phyloP scores from a whole-genome alignment of 2,888 invertebrate species.

The Polymixis lichenea region DNA sequence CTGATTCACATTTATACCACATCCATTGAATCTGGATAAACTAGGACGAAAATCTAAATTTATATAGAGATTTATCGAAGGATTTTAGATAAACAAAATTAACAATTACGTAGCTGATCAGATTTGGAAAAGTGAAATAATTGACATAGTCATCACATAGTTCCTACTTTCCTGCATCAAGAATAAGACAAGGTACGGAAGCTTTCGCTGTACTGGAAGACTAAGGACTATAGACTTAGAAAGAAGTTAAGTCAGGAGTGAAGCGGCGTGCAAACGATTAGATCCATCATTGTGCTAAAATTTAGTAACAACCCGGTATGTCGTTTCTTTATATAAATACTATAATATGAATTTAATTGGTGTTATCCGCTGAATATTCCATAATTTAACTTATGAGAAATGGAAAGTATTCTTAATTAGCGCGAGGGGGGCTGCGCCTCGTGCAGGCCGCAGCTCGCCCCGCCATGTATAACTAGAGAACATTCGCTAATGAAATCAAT shows the following conservation, averaged over 20 bases:
- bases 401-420: conserved; percentile 65
- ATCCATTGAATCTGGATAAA: conserved; percentile 85
- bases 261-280: conserved; percentile 84
- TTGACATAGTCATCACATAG: conserved; percentile 91
- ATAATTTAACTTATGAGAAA: conserved; percentile 67
- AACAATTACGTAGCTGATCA: conserved; percentile 76
- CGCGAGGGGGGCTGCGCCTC: conserved; percentile 48
- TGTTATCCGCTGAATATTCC: conserved; percentile 82
- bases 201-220: conserved; percentile 88
- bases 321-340: conserved; percentile 79
- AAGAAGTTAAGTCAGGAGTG: conserved; percentile 74
- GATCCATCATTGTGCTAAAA: conserved; percentile 79
- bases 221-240: conserved; percentile 81
- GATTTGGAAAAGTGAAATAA: conserved; percentile 87
- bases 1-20: conserved; percentile 88
- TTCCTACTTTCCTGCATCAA: conserved; percentile 86
- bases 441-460: conserved; percentile 43
- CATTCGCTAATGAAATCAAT: conserved; percentile 87
- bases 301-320: conserved; percentile 79
- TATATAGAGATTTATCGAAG: conserved; percentile 75
- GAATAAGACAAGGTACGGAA: conserved; percentile 83
- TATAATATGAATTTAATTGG: conserved; percentile 86
- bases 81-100: conserved; percentile 73
- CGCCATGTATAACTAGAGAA: conserved; percentile 82
- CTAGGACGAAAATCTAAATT: conserved; percentile 84